Evolutionary conservation across 1,140 invertebrate genomes (phyloP), one percentile per base, ranked within the genome.

Genomic region (Pogonomyrmex californicus): DNA sequence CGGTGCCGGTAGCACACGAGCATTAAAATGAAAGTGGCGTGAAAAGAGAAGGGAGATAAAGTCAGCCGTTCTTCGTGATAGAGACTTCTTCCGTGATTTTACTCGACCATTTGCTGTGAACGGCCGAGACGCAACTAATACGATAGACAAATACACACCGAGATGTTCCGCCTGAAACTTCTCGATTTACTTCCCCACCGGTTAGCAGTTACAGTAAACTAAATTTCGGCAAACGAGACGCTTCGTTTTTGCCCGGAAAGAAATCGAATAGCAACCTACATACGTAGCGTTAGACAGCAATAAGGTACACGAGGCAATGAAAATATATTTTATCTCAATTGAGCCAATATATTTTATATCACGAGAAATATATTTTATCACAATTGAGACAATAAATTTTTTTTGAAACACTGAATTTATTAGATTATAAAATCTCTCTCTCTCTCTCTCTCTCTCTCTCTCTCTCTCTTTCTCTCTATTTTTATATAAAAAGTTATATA

Each of bases 21-120:
- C 88, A 81, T 88, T 89, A 89, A 78, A 65, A 89, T 68, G 73
- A 73, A 89, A 86, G 65, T 65, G 38, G 49, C 54, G 75, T 36
- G 49, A 54, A 49, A 63, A 75, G 4, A 60, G 36, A 75, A 71
- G 56, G 23, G n/a, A 63, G 79, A 54, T 23, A 36, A 54, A 86
- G 47, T 47, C 56, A 3, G 17, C 10, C 60, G 38, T 30, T 85
- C 65, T 79, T 58, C 51, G 62, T 41, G 14, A 60, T 56, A 75
- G 54, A 49, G 41, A 73, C 9, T 60, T 49, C 77, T 70, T 83
- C 5, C n/a, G 51, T 41, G 44, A 60, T 38, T 86, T 75, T 79
- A 14, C 41, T 7, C 23, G n/a, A 2, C 71, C 14, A 60, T 68
- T 78, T 78, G 78, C 38, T 17, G 51, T 7, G 36, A 85, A 58